Percentiles rank a stretch among this genome's conserved stretches.
These are phyloP conservation scores for Selene dorsalis DNA, from an alignment of 2,797 vertebrate species.

Conservation along the genomic window DNA sequence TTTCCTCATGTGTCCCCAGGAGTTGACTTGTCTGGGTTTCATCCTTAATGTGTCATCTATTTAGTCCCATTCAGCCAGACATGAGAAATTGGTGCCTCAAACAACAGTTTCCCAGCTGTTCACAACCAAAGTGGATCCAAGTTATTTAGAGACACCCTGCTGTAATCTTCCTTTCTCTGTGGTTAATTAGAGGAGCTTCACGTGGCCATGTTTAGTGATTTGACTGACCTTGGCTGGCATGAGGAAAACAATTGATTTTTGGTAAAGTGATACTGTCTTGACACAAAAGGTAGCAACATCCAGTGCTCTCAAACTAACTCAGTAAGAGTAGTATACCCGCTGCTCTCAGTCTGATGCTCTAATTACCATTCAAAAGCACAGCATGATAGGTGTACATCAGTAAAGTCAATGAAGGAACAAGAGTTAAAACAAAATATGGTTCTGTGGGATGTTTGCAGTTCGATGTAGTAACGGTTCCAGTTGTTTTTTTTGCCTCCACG, in stretches of 20 bases:
- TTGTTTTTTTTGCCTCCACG: conserved; percentile 10
- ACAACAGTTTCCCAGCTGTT: background rate
- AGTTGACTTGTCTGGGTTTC: conserved; percentile 14
- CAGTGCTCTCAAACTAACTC: conserved; percentile 6
- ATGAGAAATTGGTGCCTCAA: background rate
- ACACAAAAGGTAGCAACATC: background rate
- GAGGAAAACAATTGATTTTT: conserved; percentile 2
- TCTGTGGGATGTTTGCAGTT: background rate
- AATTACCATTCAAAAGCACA: conserved; percentile 41
- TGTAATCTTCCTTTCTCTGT: conserved; percentile 10
- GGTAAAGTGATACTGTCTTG: background rate
- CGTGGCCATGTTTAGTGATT: background rate
- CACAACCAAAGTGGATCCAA: conserved; percentile 19
- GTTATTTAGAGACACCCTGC: background rate
- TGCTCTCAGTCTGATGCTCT: conserved; percentile 42
- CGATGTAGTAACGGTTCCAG: conserved; percentile 29
- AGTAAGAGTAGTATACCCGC: background rate
- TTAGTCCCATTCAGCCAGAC: conserved; percentile 2
- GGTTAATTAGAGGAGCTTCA: conserved; percentile 18
- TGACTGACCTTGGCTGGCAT: conserved; percentile 8
- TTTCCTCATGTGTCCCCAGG: background rate
- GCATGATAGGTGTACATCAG: conserved; percentile 13
- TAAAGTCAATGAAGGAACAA: background rate
- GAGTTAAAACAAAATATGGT: conserved; percentile 15
- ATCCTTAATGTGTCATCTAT: background rate